These are phyloP conservation scores for Acanthisitta chloris DNA, from an alignment of 2,113 vertebrate genomes.

Conservation along the genomic window DNA sequence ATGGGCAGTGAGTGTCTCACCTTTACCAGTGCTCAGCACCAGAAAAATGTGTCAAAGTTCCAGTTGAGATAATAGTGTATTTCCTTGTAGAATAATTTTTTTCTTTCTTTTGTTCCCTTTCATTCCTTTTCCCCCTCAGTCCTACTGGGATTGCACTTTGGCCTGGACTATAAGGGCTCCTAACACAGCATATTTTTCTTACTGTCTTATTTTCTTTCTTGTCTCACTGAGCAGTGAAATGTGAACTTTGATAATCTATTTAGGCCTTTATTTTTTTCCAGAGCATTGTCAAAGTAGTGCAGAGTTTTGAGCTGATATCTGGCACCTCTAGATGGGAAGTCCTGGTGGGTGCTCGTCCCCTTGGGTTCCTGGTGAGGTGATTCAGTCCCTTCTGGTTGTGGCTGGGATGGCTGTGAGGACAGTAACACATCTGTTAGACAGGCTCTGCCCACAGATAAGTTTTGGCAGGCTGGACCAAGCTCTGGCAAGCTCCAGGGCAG, in stretches of 20 bases:
- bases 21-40: neutral
- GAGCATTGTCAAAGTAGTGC: neutral
- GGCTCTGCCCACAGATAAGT: neutral
- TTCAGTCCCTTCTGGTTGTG: neutral
- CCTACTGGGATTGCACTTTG: neutral
- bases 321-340: neutral
- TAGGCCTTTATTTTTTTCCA: neutral
- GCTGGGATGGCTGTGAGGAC: neutral
- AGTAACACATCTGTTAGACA: neutral
- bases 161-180: neutral
- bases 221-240: neutral
- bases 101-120: no score
- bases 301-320: neutral
- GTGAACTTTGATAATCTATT: neutral
- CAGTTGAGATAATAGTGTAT: neutral
- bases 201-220: no score
- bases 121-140: neutral
- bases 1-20: neutral
- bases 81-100: neutral
- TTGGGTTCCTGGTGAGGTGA: neutral
- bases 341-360: neutral
- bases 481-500: neutral
- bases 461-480: neutral
- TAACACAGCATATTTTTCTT: rapidly evolving
- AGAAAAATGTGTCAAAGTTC: neutral